These are phyloP conservation scores for Tetheella fluctuosa DNA, from an alignment of 2,888 invertebrate genomes.

Conservation along the genomic window DNA sequence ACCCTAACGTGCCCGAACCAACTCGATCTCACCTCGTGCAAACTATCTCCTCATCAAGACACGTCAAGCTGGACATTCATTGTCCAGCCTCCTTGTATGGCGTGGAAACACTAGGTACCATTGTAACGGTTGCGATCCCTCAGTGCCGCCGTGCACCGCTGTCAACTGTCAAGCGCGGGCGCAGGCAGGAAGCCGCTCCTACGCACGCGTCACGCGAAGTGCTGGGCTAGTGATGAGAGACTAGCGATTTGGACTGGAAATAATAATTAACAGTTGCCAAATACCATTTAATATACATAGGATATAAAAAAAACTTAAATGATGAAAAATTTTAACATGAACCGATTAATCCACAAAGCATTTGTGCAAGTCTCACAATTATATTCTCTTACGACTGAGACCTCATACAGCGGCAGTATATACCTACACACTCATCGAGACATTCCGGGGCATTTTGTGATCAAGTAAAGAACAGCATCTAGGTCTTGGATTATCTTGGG, in stretches of 20 bases:
- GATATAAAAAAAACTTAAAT: too few species aligned
- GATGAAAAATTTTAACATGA: too few species aligned
- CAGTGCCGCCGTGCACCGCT: constrained; percentile 40
- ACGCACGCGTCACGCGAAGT: constrained; percentile 42
- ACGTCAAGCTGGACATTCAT: not conserved
- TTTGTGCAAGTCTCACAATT: too few species aligned
- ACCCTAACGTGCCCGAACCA: not conserved
- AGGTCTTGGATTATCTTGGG: too few species aligned
- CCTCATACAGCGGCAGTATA: too few species aligned
- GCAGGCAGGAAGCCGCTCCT: constrained; percentile 49
- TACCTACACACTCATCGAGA: too few species aligned
- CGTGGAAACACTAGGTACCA: not conserved
- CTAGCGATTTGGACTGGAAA: constrained; percentile 16
- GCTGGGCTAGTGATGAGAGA: constrained; percentile 24
- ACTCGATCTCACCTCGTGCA: constrained; percentile 3
- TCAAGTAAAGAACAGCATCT: too few species aligned
- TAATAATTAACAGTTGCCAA: too few species aligned
- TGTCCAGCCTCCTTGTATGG: constrained; percentile 6
- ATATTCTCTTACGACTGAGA: too few species aligned
- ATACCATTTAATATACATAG: too few species aligned
- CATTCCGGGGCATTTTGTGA: too few species aligned
- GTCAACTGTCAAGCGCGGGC: constrained; percentile 46
- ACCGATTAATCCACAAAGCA: too few species aligned
- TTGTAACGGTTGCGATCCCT: constrained; percentile 6
- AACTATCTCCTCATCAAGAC: constrained; percentile 5